Evolutionary conservation across 2,888 invertebrate genomes (phyloP).

Genomic region (Parthenolecanium corni): DNA sequence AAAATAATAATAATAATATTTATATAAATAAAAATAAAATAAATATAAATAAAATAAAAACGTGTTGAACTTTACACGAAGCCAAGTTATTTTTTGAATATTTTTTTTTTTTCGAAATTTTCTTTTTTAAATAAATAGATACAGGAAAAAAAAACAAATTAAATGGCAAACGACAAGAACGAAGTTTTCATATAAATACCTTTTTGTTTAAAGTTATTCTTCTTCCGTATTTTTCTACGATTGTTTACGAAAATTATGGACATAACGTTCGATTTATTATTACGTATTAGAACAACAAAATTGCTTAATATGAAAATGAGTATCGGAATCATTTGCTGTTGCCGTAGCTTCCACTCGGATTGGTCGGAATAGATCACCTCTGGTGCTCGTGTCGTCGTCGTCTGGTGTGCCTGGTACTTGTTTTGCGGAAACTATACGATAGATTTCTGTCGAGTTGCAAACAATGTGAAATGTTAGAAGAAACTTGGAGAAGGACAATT

Average conservation of each 20-base stretch:
- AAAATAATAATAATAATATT: conserved; percentile 6
- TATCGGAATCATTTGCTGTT: conserved; percentile 31
- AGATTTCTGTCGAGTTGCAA: conserved; percentile 30
- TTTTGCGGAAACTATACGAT: conserved; percentile 32
- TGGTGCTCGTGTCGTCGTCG: conserved; percentile 29
- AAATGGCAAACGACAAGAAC: conserved; percentile 17
- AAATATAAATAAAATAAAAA: conserved; percentile 12
- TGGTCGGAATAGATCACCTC: conserved; percentile 32
- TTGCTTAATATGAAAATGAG: conserved; percentile 32
- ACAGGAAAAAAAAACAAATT: conserved; percentile 6
- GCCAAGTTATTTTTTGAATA: background rate
- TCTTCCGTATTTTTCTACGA: conserved; percentile 9
- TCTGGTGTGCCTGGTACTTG: conserved; percentile 31
- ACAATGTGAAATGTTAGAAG: no score
- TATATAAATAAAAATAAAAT: background rate
- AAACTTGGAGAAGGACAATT: no score
- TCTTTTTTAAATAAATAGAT: background rate
- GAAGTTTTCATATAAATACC: conserved; percentile 5
- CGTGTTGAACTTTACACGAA: conserved; percentile 16
- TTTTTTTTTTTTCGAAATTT: no score
- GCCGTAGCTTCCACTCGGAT: conserved; percentile 32
- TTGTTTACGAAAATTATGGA: background rate
- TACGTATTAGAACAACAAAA: conserved; percentile 31
- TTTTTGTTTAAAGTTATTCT: background rate
- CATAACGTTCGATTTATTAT: conserved; percentile 5